Percentiles rank a stretch among this genome's conserved stretches.
Conservation (phyloP, 2,797 vertebrate genomes). For the Eleutherodactylus coqui region DNA sequence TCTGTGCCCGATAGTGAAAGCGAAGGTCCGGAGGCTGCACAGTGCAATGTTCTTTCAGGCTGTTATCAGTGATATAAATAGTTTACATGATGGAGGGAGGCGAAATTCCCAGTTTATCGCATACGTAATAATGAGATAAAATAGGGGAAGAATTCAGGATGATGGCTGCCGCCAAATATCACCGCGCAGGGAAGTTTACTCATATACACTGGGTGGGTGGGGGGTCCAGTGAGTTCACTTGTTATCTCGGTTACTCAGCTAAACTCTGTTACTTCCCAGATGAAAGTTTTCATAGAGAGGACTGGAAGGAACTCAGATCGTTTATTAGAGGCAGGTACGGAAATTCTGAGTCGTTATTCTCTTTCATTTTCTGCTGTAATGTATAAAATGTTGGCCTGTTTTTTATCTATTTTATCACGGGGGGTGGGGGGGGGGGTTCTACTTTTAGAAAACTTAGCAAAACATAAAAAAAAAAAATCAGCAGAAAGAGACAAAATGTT, state of each 20-base stretch:
- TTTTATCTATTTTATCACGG: no score
- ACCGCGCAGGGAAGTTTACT: background rate
- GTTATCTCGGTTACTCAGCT: conserved; percentile 38
- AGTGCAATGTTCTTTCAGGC: background rate
- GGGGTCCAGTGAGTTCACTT: conserved; percentile 27
- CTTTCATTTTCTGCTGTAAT: no score
- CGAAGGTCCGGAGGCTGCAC: background rate
- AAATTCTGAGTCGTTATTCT: no score
- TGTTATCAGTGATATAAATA: conserved; percentile 4
- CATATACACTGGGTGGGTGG: background rate
- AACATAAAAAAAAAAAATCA: no score
- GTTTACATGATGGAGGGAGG: background rate
- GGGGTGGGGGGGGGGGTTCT: no score
- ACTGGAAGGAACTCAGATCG: background rate
- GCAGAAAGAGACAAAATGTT: no score
- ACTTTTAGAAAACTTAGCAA: no score
- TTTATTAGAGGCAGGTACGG: background rate
- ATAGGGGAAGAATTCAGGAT: background rate
- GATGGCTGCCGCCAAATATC: background rate
- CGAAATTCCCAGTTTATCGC: background rate
- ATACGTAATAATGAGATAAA: conserved; percentile 16
- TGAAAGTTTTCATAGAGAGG: conserved; percentile 19
- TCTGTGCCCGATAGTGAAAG: no score
- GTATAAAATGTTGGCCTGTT: no score
- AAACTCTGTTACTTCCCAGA: background rate